A percentile compares a stretch with the other conserved stretches of the same genome.
phyloP scores from a whole-genome alignment of 2,113 vertebrate genomes.

The Larimichthys polyactis region DNA sequence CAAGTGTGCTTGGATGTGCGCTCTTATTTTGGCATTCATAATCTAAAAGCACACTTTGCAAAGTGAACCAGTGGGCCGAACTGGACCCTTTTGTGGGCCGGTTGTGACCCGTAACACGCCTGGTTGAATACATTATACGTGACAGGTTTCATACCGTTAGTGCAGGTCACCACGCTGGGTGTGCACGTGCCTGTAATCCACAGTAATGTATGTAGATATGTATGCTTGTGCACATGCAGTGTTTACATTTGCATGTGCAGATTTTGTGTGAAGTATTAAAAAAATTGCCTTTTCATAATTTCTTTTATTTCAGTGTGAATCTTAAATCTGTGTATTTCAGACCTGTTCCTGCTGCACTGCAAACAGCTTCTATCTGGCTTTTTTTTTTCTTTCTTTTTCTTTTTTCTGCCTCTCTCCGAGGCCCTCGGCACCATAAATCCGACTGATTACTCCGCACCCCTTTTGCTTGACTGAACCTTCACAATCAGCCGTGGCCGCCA shows the following conservation, averaged over 20 bases:
- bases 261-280: not conserved
- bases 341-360: conserved; percentile 72
- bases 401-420: conserved; percentile 64
- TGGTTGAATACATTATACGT: no score
- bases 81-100: no score
- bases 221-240: not conserved
- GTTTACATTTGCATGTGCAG: not conserved
- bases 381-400: conserved; percentile 77
- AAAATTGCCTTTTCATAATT: not conserved
- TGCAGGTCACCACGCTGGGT: not conserved
- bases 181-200: not conserved
- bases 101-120: no score
- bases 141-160: not conserved
- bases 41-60: not conserved
- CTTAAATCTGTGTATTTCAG: conserved; percentile 27
- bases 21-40: not conserved
- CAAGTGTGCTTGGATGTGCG: no score
- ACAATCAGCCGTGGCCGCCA: conserved; percentile 98
- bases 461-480: conserved; percentile 99
- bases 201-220: not conserved
- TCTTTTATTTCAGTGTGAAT: no score
- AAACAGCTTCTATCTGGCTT: conserved; percentile 89
- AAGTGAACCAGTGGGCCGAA: no score
- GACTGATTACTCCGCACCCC: conserved; percentile 98
- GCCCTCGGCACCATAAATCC: conserved; percentile 92